Evolutionary conservation across 2,797 vertebrate genomes (phyloP).

Genomic region (Etheostoma perlongum): DNA sequence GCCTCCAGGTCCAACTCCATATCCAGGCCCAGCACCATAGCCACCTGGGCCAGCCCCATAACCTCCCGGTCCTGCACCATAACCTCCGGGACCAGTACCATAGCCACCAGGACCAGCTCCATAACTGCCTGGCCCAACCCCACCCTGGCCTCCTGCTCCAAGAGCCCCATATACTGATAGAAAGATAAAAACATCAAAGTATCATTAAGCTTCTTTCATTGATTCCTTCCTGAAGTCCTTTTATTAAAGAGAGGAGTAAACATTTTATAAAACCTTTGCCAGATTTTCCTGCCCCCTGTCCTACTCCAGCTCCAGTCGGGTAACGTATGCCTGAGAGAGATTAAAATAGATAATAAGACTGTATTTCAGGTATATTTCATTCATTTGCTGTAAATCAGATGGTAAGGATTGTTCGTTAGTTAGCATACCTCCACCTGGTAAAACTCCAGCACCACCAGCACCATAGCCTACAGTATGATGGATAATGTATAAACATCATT

Average conservation of each 20-base stretch:
- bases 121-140: slow-evolving; percentile 60
- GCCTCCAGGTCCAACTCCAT: slow-evolving; percentile 48
- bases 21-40: slow-evolving; percentile 61
- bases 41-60: slow-evolving; percentile 64
- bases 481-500: slow-evolving; percentile 6
- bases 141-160: slow-evolving; percentile 60
- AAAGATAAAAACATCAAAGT: slow-evolving; percentile 29
- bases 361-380: background rate
- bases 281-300: slow-evolving; percentile 73
- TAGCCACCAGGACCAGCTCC: slow-evolving; percentile 64
- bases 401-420: background rate
- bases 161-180: slow-evolving; percentile 70
- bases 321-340: slow-evolving; percentile 74
- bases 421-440: slow-evolving; percentile 79
- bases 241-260: background rate
- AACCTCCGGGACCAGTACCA: slow-evolving; percentile 62
- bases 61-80: slow-evolving; percentile 61
- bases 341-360: background rate
- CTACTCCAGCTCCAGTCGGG: slow-evolving; percentile 78
- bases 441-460: slow-evolving; percentile 70
- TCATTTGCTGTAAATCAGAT: background rate
- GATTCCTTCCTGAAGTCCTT: background rate
- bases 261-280: slow-evolving; percentile 75
- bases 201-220: background rate
- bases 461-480: slow-evolving; percentile 73